Percentiles rank a stretch among this genome's conserved stretches.
Evolutionary conservation across 2,113 vertebrate genomes (phyloP).

Genomic region (Gallinago undulata): DNA sequence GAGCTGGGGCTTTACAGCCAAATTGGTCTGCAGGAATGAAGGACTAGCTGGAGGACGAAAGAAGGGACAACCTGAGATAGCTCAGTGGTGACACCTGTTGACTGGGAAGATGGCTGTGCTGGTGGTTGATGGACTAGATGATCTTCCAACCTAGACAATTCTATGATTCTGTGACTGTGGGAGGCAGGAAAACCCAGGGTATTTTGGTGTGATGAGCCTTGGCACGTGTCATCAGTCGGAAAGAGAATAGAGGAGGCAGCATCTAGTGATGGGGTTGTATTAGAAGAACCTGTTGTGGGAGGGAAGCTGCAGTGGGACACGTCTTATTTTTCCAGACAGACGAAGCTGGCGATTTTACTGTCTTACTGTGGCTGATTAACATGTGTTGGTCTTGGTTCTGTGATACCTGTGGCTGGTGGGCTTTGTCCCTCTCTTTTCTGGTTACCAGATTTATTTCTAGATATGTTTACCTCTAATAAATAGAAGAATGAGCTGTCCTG

Average conservation of each 20-base stretch:
- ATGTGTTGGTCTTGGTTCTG: background rate
- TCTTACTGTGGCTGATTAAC: background rate
- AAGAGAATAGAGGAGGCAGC: background rate
- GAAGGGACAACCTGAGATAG: background rate
- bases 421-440: background rate
- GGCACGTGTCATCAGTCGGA: accelerated
- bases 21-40: background rate
- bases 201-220: background rate
- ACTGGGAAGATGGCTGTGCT: background rate
- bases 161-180: too few species aligned
- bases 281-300: background rate
- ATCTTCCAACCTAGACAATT: too few species aligned
- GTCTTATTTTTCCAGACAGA: background rate
- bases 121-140: background rate
- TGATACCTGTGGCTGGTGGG: background rate
- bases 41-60: background rate
- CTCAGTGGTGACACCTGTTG: background rate
- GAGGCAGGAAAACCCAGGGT: background rate
- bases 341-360: accelerated
- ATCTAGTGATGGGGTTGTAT: background rate
- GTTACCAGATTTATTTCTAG: background rate
- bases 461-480: constrained; percentile 11
- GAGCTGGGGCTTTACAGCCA: background rate
- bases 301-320: background rate
- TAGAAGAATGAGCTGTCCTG: background rate